Percentiles rank a stretch among this genome's conserved stretches.
phyloP scores from a whole-genome alignment of 2,888 invertebrate species.

The Leptinotarsa tumamoca region DNA sequence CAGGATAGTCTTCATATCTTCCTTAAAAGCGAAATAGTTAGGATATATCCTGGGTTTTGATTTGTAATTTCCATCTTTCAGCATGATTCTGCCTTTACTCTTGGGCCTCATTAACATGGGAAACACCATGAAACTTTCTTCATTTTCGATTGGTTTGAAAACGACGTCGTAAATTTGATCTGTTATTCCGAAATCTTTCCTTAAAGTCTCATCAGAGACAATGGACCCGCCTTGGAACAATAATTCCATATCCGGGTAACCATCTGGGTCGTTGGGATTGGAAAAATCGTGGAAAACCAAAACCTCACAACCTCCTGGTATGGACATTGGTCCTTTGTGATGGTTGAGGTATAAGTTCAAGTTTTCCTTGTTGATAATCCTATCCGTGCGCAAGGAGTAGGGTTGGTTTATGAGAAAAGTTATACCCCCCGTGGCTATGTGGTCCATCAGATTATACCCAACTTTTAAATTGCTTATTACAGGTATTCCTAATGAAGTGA shows the following conservation, averaged over 20 bases:
- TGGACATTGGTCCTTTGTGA: constrained; percentile 67
- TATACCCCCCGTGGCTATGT: constrained; percentile 75
- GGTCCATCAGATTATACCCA: constrained; percentile 70
- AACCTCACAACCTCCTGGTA: constrained; percentile 77
- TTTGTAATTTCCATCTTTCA: constrained; percentile 70
- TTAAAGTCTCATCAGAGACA: constrained; percentile 68
- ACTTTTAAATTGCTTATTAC: constrained; percentile 69
- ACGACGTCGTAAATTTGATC: constrained; percentile 61
- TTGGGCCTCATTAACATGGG: constrained; percentile 72
- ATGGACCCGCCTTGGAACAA: constrained; percentile 75
- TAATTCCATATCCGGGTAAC: constrained; percentile 77
- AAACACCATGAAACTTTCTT: constrained; percentile 67
- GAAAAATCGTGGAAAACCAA: constrained; percentile 75
- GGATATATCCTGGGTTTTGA: constrained; percentile 73
- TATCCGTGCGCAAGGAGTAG: constrained; percentile 62
- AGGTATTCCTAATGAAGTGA: constrained; percentile 61
- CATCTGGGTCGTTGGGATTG: constrained; percentile 70
- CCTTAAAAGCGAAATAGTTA: constrained; percentile 71
- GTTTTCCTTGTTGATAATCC: constrained; percentile 56
- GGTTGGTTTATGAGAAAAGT: constrained; percentile 73
- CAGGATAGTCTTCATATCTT: constrained; percentile 75
- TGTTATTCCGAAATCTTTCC: constrained; percentile 67
- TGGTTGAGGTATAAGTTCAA: constrained; percentile 61
- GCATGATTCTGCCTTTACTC: constrained; percentile 71
- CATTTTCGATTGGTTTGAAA: constrained; percentile 60